A percentile compares a stretch with the other conserved stretches of the same genome.
These are phyloP conservation scores for Fratercula arctica DNA, from an alignment of 2,797 vertebrate genomes.

Conservation along the genomic window DNA sequence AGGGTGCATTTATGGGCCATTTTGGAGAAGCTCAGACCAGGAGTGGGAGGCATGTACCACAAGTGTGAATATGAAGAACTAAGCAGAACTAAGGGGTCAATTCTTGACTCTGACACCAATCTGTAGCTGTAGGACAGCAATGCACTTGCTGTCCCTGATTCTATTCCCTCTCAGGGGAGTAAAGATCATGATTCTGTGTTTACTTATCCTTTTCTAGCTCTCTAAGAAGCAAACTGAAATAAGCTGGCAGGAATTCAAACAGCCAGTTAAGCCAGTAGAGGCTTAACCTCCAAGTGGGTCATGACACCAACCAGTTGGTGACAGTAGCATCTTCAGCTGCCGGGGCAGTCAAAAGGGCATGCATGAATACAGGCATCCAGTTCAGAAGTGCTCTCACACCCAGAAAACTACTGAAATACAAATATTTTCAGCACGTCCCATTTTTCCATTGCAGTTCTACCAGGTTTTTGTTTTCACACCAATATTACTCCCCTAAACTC, in stretches of 20 bases:
- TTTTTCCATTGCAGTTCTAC: background rate
- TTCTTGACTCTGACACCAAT: background rate
- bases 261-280: background rate
- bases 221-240: background rate
- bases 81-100: background rate
- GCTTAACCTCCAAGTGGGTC: background rate
- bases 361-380: background rate
- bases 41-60: background rate
- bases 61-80: background rate
- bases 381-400: background rate
- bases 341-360: background rate
- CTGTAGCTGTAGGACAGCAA: background rate
- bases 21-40: background rate
- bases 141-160: background rate
- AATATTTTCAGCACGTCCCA: background rate
- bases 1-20: background rate
- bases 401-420: background rate
- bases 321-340: background rate
- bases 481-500: background rate
- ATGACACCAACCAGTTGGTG: rapidly evolving
- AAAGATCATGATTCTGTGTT: background rate
- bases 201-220: background rate
- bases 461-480: background rate
- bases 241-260: background rate
- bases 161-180: background rate